Percentiles rank a stretch among this genome's conserved stretches.
phyloP scores from a whole-genome alignment of 2,888 invertebrate species.

The Parapristionchus giblindavisi region DNA sequence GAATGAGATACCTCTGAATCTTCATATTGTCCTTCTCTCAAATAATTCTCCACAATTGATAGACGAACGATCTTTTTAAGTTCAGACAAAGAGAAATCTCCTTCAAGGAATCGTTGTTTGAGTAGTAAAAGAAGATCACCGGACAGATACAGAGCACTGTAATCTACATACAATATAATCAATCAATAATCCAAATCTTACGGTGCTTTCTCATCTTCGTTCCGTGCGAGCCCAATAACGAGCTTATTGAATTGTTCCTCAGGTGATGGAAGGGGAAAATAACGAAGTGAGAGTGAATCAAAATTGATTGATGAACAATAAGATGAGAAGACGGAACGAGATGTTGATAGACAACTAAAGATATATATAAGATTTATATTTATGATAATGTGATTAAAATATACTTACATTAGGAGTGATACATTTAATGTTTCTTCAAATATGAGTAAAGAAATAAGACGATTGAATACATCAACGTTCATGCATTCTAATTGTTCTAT shows the following conservation, averaged over 20 bases:
- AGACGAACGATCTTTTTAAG: constrained; percentile 29
- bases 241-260: constrained; percentile 22
- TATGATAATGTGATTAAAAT: background rate
- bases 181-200: background rate
- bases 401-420: constrained; percentile 8
- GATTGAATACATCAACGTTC: constrained; percentile 28
- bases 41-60: constrained; percentile 17
- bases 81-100: constrained; percentile 29
- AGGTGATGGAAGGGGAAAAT: constrained; percentile 7
- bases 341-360: constrained; percentile 21
- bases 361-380: background rate
- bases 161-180: background rate
- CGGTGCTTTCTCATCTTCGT: constrained; percentile 28
- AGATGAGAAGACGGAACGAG: background rate
- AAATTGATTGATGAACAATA: background rate
- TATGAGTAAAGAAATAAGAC: background rate
- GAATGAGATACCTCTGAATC: background rate
- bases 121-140: constrained; percentile 3
- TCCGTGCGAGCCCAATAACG: background rate
- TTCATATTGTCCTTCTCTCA: background rate
- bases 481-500: constrained; percentile 26
- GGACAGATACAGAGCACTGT: constrained; percentile 21
- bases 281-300: background rate
- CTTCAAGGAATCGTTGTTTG: constrained; percentile 4
- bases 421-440: constrained; percentile 1